Evolutionary conservation across 1,140 invertebrate genomes (phyloP).

Genomic region (Drosophila kohkoa): DNA sequence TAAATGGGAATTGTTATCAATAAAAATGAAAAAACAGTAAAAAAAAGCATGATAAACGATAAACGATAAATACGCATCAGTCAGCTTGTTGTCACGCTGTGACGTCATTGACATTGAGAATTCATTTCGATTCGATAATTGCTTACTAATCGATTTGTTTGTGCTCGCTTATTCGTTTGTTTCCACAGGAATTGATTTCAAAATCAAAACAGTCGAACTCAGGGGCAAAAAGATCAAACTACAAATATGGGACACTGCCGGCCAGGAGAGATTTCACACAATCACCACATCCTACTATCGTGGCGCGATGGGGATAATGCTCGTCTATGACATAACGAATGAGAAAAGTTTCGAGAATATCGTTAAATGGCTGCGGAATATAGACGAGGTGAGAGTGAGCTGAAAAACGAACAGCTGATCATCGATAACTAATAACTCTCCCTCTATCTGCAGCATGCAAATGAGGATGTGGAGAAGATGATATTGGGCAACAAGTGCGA

Average conservation of each 20-base stretch:
- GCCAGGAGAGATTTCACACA: conserved; percentile 97
- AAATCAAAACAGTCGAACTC: conserved; percentile 99
- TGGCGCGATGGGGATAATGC: conserved; percentile 99
- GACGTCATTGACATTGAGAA: conserved; percentile 49
- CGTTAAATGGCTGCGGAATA: conserved; percentile 98
- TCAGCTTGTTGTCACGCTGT: conserved; percentile 14
- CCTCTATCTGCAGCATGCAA: conserved; percentile 92
- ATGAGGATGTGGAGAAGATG: conserved; percentile 99
- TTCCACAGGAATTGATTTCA: conserved; percentile 97
- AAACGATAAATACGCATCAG: background rate
- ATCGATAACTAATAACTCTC: background rate
- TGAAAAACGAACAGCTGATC: conserved; percentile 1
- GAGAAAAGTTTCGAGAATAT: conserved; percentile 99
- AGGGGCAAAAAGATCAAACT: conserved; percentile 99
- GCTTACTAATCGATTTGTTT: conserved; percentile 25
- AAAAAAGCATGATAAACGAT: conserved; percentile 18
- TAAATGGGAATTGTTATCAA: conserved; percentile 25
- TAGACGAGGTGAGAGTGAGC: conserved; percentile 93
- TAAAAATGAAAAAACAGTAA: no score
- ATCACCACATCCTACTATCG: conserved; percentile 99
- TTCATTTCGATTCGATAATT: conserved; percentile 4
- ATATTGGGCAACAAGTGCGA: conserved; percentile 99
- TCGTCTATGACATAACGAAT: conserved; percentile 99
- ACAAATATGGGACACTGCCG: conserved; percentile 96
- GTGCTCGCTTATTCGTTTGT: conserved; percentile 4